Conservation (phyloP, 2,797 vertebrate genomes). For the Coregonus ussuriensis region DNA sequence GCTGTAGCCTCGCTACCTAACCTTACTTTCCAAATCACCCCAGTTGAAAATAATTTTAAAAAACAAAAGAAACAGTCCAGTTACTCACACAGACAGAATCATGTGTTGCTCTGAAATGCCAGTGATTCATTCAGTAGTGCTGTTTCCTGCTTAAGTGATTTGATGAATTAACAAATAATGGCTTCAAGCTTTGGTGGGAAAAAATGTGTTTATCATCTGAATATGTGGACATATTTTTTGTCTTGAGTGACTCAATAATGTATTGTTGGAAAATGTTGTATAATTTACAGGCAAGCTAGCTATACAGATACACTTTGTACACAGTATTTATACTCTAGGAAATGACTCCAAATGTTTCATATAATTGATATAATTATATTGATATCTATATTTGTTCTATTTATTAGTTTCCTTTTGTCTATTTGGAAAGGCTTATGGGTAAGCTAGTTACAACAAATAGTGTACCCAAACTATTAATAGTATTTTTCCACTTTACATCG, state of each 20-base stretch:
- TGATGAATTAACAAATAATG: slow-evolving; percentile 74
- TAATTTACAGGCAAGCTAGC: slow-evolving; percentile 49
- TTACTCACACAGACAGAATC: slow-evolving; percentile 35
- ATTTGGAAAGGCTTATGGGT: not conserved
- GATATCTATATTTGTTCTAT: not conserved
- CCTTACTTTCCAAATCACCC: slow-evolving; percentile 52
- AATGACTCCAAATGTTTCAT: not conserved
- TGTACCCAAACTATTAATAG: not conserved
- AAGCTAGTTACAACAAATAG: not conserved
- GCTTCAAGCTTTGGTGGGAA: slow-evolving; percentile 61
- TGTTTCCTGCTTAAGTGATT: slow-evolving; percentile 62
- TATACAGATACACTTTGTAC: not conserved
- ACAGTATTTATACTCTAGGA: not conserved
- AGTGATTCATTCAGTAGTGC: slow-evolving; percentile 71
- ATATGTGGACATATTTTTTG: slow-evolving; percentile 52
- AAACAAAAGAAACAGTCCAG: slow-evolving; percentile 1
- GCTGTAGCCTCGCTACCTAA: slow-evolving; percentile 15
- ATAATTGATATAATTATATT: not conserved
- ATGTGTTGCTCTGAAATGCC: slow-evolving; percentile 54
- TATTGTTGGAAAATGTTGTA: slow-evolving; percentile 64
- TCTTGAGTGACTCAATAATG: slow-evolving; percentile 39
- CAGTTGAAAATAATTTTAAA: too few species aligned
- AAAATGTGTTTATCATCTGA: slow-evolving; percentile 60
- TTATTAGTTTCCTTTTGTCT: not conserved
- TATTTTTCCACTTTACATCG: slow-evolving; percentile 27